phyloP scores from a whole-genome alignment of 2,797 vertebrate genomes.

The Rhabdophis nuchalis region DNA sequence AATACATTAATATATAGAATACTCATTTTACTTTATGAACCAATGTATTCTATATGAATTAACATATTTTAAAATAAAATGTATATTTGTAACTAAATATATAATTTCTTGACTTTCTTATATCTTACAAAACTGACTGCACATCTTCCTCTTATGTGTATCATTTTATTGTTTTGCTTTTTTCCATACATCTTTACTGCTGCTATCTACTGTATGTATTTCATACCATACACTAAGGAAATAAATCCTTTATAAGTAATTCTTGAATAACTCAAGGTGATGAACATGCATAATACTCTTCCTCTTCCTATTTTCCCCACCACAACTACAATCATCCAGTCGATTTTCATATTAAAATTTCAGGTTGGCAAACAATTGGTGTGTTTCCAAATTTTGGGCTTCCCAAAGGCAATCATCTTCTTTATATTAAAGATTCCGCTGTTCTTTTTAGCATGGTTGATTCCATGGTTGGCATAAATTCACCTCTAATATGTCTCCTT shows the following conservation, averaged over 20 bases:
- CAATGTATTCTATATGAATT: not conserved
- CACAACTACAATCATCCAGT: not conserved
- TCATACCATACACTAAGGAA: not conserved
- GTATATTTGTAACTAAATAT: not conserved
- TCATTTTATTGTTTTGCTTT: not conserved
- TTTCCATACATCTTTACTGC: not conserved
- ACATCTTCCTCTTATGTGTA: not conserved
- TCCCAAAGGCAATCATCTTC: not conserved
- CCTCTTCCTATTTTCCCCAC: not conserved
- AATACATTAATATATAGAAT: not conserved
- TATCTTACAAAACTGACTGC: not conserved
- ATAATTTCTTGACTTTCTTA: not conserved
- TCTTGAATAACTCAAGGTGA: not conserved
- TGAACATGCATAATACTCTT: not conserved
- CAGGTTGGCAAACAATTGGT: not conserved
- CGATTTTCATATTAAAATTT: not conserved
- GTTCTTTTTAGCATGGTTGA: not conserved
- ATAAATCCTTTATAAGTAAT: not conserved
- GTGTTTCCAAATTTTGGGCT: not conserved
- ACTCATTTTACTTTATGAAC: not conserved
- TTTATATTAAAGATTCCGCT: not conserved
- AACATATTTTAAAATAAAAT: not conserved
- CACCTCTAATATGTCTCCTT: slow-evolving; percentile 81
- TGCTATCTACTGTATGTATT: not conserved
- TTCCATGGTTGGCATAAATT: not conserved